phyloP scores from a whole-genome alignment of 2,888 invertebrate species.

The Notodonta dromedarius region DNA sequence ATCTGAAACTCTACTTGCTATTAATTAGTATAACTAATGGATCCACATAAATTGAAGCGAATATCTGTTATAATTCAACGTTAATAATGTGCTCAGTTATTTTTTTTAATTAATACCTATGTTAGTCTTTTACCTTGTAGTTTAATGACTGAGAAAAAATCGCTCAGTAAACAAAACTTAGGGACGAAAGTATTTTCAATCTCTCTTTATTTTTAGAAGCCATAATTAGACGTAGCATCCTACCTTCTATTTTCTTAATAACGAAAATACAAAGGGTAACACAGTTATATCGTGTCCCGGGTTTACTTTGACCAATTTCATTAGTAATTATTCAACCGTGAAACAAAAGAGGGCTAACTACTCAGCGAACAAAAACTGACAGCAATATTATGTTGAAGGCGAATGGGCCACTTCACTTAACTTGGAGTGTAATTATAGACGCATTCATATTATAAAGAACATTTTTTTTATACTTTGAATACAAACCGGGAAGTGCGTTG shows the following conservation, averaged over 20 bases:
- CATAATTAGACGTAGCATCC: neutral
- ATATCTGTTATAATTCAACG: too few species aligned
- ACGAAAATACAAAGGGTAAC: slow-evolving; percentile 9
- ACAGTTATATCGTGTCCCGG: slow-evolving; percentile 13
- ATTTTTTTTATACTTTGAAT: neutral
- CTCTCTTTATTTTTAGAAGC: neutral
- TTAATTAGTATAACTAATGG: too few species aligned
- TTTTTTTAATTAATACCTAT: too few species aligned
- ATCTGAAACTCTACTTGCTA: too few species aligned
- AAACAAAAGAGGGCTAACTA: slow-evolving; percentile 27
- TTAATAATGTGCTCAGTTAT: too few species aligned
- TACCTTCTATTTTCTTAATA: neutral
- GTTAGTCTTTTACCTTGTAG: too few species aligned
- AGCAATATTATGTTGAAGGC: slow-evolving; percentile 16
- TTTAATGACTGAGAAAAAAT: too few species aligned
- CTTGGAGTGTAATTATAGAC: slow-evolving; percentile 18
- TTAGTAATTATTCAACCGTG: slow-evolving; percentile 33
- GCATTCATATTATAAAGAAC: neutral
- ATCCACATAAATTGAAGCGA: too few species aligned
- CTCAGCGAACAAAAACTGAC: slow-evolving; percentile 18
- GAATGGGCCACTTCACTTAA: slow-evolving; percentile 15
- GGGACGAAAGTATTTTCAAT: neutral
- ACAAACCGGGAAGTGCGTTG: too few species aligned
- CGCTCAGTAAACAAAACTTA: neutral
- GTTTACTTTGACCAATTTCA: slow-evolving; percentile 25